Base-by-base conservation (phyloP, 2,113 vertebrate genomes). In the Rhabdomys dilectus region DNA sequence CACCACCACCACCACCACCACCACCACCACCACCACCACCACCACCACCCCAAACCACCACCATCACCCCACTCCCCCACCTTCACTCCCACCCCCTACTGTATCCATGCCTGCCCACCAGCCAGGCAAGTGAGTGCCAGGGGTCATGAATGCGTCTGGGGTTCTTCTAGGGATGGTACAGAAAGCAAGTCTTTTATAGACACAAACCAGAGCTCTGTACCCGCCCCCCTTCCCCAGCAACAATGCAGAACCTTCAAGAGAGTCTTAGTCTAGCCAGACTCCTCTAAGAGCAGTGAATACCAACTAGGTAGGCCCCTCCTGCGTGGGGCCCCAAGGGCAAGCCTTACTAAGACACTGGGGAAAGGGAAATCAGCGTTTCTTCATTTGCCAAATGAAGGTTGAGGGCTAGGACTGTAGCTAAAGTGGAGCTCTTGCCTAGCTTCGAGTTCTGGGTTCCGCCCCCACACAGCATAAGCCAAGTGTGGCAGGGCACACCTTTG, bases 81-180 rank as follows among this genome's bases (percentile, higher is more conserved):
- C n/a, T n/a, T n/a, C n/a, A n/a, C n/a, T n/a, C 56, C 34, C 45
- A 45, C 45, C 31, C 7, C 3, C 5, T 51, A 51, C 51, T 4
- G 22, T 62, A 7, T 62, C 7, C 0, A 29, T 11, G 39, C 26
- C 62, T n/a, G 42, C 1, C 0, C 0, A 7, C 13, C 11, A 6
- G 17, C 10, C 53, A 11, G 0, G 36, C 13, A 1, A 82, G 5
- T 48, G 11, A 81, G 5, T 48, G 11, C 48, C 3, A 51, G 60
- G 39, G 22, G 70, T 96, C 58, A 66, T 58, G 92, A 96, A 91
- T 80, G 91, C 3, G 51, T 36, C 53, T 70, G 16, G 56, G 45
- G 68, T 96, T 45, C 21, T 15, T n/a, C 6, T 6, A 31, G n/a
- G 0, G 31, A 70, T 56, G 22, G 53, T 15, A 8, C 22, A 15